These are phyloP conservation scores for Phoxinus dragarum DNA, from an alignment of 2,797 vertebrate genomes.

Conservation along the genomic window DNA sequence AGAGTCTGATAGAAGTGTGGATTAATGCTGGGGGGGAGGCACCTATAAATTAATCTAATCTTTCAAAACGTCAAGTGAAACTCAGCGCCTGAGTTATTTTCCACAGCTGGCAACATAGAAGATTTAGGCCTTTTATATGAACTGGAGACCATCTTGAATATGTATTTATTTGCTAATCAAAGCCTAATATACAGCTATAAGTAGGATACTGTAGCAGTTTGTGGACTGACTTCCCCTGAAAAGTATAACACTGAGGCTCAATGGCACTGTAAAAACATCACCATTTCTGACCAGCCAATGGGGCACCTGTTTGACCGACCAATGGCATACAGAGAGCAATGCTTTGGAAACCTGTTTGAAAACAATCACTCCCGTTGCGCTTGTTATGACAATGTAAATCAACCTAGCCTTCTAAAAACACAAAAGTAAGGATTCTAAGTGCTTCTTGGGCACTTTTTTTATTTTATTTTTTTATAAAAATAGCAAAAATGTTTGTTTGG, in stretches of 20 bases:
- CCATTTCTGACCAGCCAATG: neutral
- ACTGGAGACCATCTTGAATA: constrained; percentile 17
- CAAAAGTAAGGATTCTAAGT: neutral
- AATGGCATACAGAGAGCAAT: neutral
- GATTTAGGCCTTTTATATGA: constrained; percentile 23
- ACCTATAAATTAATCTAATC: constrained; percentile 38
- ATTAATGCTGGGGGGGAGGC: constrained; percentile 33
- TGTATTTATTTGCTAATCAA: constrained; percentile 5
- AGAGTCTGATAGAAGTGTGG: constrained; percentile 67
- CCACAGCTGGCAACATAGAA: neutral
- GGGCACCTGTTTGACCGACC: neutral
- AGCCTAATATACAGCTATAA: neutral
- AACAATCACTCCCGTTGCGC: neutral
- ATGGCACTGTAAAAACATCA: neutral
- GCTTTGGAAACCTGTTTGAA: neutral
- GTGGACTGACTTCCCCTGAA: neutral
- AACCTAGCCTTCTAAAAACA: neutral
- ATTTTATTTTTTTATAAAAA: neutral
- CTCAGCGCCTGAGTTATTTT: constrained; percentile 23
- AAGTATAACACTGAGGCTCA: neutral
- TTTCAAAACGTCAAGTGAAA: constrained; percentile 32
- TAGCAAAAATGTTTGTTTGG: neutral
- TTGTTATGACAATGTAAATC: neutral
- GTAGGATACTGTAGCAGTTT: neutral
- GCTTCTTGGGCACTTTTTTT: neutral